phyloP scores from a whole-genome alignment of 2,113 vertebrate genomes.

The Synchiropus splendidus region DNA sequence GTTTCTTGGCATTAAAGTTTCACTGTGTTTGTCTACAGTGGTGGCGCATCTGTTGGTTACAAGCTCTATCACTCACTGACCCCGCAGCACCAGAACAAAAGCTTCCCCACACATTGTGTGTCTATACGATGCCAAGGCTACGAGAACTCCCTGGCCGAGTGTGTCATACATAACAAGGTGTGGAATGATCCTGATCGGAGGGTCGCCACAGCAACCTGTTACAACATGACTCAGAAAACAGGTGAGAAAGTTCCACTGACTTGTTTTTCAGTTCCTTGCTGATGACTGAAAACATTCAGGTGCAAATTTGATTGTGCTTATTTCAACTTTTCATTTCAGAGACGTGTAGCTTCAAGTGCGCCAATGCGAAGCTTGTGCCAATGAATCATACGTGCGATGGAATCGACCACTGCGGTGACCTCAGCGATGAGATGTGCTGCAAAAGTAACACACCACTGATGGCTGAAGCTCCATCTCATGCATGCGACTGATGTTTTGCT shows the following conservation, averaged over 20 bases:
- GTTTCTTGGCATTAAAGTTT: too few relatives aligned
- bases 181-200: rapidly evolving
- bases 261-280: too few relatives aligned
- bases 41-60: rapidly evolving
- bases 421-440: conserved; percentile 92
- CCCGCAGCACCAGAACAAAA: rapidly evolving
- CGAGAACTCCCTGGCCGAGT: conserved; percentile 79
- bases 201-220: conserved; percentile 68
- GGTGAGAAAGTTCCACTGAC: too few relatives aligned
- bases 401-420: conserved; percentile 82
- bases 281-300: too few relatives aligned
- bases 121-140: conserved; percentile 74
- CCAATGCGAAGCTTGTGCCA: conserved; percentile 71
- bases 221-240: conserved; percentile 10
- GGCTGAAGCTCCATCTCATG: too few relatives aligned
- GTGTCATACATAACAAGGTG: conserved; percentile 49
- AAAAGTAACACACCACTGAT: conserved; percentile 62
- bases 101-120: conserved; percentile 43
- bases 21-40: conserved; percentile 7
- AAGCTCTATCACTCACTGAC: rapidly evolving
- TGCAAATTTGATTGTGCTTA: too few relatives aligned
- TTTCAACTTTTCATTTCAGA: conserved; percentile 50
- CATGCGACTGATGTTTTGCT: too few relatives aligned
- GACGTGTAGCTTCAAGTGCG: conserved; percentile 66
- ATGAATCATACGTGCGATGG: conserved; percentile 71